A percentile compares a stretch with the other conserved stretches of the same genome.
These are phyloP conservation scores for Drosophila affinis DNA, from an alignment of 2,888 invertebrate species.

Conservation along the genomic window DNA sequence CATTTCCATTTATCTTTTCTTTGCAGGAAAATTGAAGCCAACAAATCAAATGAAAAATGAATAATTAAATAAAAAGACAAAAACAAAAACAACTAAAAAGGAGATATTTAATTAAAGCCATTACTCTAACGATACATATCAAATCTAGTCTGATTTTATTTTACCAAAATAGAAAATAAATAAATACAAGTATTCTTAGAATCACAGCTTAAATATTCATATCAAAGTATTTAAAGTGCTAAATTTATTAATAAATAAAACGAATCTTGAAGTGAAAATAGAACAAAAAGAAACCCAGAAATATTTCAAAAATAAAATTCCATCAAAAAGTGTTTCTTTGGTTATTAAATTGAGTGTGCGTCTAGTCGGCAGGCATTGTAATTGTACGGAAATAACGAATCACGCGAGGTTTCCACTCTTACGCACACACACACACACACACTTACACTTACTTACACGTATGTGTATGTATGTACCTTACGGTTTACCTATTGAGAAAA, in stretches of 20 bases:
- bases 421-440: neutral
- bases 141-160: slow-evolving; percentile 70
- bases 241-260: slow-evolving; percentile 1
- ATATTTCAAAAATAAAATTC: slow-evolving; percentile 8
- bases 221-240: slow-evolving; percentile 7
- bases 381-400: slow-evolving; percentile 44
- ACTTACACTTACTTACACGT: neutral
- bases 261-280: slow-evolving; percentile 9
- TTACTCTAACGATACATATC: slow-evolving; percentile 72
- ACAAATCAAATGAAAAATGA: slow-evolving; percentile 1
- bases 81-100: slow-evolving; percentile 20
- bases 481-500: neutral
- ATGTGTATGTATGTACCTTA: neutral
- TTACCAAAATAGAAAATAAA: slow-evolving; percentile 20
- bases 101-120: slow-evolving; percentile 45
- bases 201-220: slow-evolving; percentile 38
- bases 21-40: slow-evolving; percentile 30
- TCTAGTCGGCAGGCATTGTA: slow-evolving; percentile 15
- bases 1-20: slow-evolving; percentile 9
- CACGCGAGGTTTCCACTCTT: slow-evolving; percentile 31
- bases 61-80: neutral
- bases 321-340: slow-evolving; percentile 20
- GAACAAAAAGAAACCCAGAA: slow-evolving; percentile 5
- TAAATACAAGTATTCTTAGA: slow-evolving; percentile 15
- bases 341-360: slow-evolving; percentile 29